These are phyloP conservation scores for Cairina moschata DNA, from an alignment of 2,113 vertebrate genomes.

Conservation along the genomic window DNA sequence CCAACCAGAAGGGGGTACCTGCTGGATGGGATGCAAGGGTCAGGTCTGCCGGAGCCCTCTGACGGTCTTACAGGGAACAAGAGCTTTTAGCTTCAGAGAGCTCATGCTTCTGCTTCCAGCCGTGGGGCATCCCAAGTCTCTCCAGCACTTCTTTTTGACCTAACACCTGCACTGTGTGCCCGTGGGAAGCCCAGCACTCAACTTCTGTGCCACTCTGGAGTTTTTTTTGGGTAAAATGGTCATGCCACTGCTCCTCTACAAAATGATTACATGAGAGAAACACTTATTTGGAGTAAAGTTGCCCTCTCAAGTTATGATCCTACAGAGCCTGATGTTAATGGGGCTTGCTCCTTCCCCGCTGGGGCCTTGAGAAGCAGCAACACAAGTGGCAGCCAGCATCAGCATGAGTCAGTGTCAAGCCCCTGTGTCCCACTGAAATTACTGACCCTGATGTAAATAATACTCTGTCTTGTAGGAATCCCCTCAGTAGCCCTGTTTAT, in stretches of 20 bases:
- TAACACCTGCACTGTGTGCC: fast-evolving
- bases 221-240: background rate
- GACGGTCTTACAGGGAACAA: background rate
- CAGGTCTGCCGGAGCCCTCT: background rate
- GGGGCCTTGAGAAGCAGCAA: background rate
- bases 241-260: background rate
- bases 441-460: fast-evolving
- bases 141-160: background rate
- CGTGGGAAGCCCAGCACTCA: too few species aligned
- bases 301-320: fast-evolving
- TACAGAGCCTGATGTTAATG: fast-evolving
- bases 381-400: background rate
- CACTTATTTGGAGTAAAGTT: background rate
- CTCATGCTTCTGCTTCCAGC: background rate
- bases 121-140: background rate
- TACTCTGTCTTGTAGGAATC: background rate
- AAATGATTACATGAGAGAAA: background rate
- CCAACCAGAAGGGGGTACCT: fast-evolving
- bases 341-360: background rate
- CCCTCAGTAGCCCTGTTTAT: background rate
- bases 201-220: background rate
- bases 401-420: fast-evolving
- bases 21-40: fast-evolving
- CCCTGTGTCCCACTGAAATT: background rate
- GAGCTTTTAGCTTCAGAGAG: background rate